phyloP scores from a whole-genome alignment of 2,797 vertebrate species.

The Lepidocolaptes lacrymiger region DNA sequence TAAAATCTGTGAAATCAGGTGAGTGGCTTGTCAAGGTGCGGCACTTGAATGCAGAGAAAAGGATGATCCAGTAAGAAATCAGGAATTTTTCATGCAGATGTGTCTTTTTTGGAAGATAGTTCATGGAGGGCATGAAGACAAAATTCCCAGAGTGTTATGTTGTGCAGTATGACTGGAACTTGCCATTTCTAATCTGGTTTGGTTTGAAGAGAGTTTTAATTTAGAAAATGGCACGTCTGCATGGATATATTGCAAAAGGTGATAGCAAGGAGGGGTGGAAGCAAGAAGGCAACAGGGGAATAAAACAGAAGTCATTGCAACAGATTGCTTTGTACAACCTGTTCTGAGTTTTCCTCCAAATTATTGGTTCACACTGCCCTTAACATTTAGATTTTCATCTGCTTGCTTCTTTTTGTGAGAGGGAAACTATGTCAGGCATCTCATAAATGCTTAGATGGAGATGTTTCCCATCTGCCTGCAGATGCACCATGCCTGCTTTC shows the following conservation, averaged over 20 bases:
- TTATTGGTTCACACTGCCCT: constrained; percentile 32
- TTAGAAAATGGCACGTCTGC: neutral
- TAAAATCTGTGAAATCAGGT: neutral
- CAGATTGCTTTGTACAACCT: constrained; percentile 35
- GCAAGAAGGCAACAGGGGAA: neutral
- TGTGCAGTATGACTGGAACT: neutral
- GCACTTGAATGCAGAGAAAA: neutral
- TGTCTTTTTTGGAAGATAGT: neutral
- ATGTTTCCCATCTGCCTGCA: constrained; percentile 62
- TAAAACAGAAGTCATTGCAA: neutral
- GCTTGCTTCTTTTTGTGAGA: constrained; percentile 38
- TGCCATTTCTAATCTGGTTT: neutral
- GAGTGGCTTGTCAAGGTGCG: too few species aligned
- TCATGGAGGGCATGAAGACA: neutral
- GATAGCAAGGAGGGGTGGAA: neutral
- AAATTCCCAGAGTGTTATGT: neutral
- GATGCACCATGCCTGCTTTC: constrained; percentile 25
- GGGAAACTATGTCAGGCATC: constrained; percentile 19
- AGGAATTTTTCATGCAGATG: neutral
- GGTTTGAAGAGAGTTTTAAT: neutral
- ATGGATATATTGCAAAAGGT: neutral
- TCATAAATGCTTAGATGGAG: constrained; percentile 46
- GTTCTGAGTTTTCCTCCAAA: neutral
- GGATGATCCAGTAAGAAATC: neutral
- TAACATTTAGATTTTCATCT: constrained; percentile 59